A percentile compares a stretch with the other conserved stretches of the same genome.
These are phyloP conservation scores for Hypotaenidia okinawae DNA, from an alignment of 2,797 vertebrate species.

Conservation along the genomic window DNA sequence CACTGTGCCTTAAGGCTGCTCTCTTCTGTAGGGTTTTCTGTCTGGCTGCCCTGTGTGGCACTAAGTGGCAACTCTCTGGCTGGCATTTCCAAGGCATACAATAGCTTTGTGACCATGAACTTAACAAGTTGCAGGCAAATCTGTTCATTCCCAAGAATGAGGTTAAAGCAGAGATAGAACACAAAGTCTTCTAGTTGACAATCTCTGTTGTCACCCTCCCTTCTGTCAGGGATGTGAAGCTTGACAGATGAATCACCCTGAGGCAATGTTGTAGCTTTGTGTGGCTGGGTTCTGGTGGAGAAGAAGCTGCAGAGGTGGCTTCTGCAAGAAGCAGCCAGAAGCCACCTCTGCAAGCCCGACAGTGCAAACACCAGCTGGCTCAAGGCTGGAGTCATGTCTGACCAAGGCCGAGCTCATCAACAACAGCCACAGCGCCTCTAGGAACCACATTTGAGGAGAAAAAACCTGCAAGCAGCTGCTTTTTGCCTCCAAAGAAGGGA, in stretches of 20 bases:
- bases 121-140: neutral
- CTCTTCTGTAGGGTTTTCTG: neutral
- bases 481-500: too few relatives aligned
- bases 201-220: neutral
- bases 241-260: neutral
- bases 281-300: too few relatives aligned
- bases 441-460: too few relatives aligned
- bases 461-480: too few relatives aligned
- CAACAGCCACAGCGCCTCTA: too few relatives aligned
- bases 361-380: too few relatives aligned
- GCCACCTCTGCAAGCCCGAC: too few relatives aligned
- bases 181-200: neutral
- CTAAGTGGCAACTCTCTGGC: neutral
- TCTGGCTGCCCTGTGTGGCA: neutral
- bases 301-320: too few relatives aligned
- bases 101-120: neutral
- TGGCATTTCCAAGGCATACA: neutral
- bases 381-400: too few relatives aligned
- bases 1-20: neutral
- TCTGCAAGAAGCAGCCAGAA: too few relatives aligned
- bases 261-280: too few relatives aligned
- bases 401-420: too few relatives aligned
- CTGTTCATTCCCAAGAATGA: fast-evolving
- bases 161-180: neutral
- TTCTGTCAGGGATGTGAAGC: neutral